Base-by-base conservation (phyloP, 2,888 invertebrate species). In the Hemistola chrysoprasaria region DNA sequence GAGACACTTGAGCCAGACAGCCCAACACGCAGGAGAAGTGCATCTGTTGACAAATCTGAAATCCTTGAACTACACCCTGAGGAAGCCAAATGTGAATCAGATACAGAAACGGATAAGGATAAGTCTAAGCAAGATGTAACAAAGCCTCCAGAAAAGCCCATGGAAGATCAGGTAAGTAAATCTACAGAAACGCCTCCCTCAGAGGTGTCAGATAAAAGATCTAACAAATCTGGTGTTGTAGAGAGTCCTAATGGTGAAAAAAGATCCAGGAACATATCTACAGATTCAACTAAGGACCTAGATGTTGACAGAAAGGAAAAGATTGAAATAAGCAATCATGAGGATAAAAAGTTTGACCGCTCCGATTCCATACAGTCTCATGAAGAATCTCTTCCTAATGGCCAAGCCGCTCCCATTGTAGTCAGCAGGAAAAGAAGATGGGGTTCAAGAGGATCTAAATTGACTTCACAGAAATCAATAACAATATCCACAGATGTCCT, bases 401-500 rank as follows among this genome's bases (percentile, higher is more conserved):
- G 77, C 24, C 73, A 79, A 56, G 37, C 72, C 38, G 56, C 71
- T 44, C 72, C 78, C 27, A 62, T 74, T 42, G 71, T 77, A 29
- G 64, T 80, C 7, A 81, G 67, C 34, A 77, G 88, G 29, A 90
- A 89, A 56, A 57, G 89, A 41, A 74, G 81, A 47, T 90, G 90
- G 90, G 90, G 90, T 1, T 78, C 85, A 0, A 72, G 89, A 20
- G 71, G 75, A 8, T 65, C 65, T 24, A 91, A 91, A 65, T 59
- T 86, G 1, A 77, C 90, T 22, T 90, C 91, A 37, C 90, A 91
- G 40, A 92, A 92, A 37, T 91, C 93, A 11, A 86, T 94, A 47
- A 92, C 93, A 21, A 94, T 95, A 60, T 94, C 94, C 7, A 93
- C 94, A 9, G 94, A 94, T 78, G 90, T 94, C 22, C 80, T 95